A percentile compares a stretch with the other conserved stretches of the same genome.
Conservation (phyloP, 2,888 invertebrate genomes). For the Nemoura dubitans region DNA sequence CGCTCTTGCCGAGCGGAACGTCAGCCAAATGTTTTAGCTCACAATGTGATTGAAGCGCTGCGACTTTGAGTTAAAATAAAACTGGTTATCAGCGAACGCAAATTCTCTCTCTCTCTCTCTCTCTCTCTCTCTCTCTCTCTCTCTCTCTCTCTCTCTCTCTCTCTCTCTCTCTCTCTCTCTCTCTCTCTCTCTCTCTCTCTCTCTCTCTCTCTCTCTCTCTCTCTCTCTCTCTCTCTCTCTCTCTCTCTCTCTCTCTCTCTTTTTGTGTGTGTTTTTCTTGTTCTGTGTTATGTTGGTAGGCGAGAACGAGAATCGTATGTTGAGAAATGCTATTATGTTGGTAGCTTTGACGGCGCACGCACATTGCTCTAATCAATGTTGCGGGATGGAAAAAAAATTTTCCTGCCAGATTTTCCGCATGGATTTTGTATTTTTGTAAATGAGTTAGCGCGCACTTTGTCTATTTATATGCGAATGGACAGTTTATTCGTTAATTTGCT, state of each 20-base stretch:
- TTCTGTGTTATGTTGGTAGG: neutral
- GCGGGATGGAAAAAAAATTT: too few species aligned
- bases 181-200: neutral
- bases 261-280: constrained; percentile 3
- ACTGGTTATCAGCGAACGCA: neutral
- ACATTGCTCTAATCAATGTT: too few species aligned
- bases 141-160: neutral
- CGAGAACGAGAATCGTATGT: neutral
- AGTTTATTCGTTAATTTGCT: neutral
- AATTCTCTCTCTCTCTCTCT: neutral
- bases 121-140: constrained; percentile 15
- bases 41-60: constrained; percentile 33
- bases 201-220: neutral
- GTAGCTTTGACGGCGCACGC: too few species aligned
- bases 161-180: neutral
- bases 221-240: constrained; percentile 16
- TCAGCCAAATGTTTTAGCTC: constrained; percentile 17
- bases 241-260: constrained; percentile 2
- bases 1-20: neutral
- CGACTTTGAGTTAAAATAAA: constrained; percentile 10
- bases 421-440: neutral
- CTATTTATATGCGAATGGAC: neutral
- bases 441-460: neutral
- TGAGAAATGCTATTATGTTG: too few species aligned
- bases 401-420: neutral